Evolutionary conservation across 2,113 vertebrate species (phyloP).

Genomic region (Rhipidura dahli): DNA sequence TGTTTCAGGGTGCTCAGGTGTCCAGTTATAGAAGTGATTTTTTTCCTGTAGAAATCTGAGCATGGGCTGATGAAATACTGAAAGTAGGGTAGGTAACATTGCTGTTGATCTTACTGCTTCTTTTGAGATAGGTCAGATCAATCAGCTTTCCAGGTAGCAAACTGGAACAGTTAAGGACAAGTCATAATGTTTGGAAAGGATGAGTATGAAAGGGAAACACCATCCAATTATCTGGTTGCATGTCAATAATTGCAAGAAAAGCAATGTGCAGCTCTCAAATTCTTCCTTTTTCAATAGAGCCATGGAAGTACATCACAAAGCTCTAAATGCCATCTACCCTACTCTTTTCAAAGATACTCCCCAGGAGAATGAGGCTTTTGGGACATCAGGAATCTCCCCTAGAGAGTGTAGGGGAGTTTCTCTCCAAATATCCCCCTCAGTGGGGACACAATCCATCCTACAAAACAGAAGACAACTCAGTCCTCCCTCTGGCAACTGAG

Average conservation of each 20-base stretch:
- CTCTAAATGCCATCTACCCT: neutral
- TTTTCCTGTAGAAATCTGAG: neutral
- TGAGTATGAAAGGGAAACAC: neutral
- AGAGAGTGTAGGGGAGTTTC: neutral
- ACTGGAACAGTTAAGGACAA: neutral
- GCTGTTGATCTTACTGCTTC: neutral
- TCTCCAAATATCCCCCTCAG: neutral
- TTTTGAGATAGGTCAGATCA: neutral
- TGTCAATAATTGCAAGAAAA: neutral
- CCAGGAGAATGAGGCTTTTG: neutral
- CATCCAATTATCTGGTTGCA: neutral
- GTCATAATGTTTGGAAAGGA: neutral
- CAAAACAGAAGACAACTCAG: neutral
- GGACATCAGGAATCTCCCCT: neutral
- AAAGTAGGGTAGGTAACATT: neutral
- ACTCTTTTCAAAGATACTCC: neutral
- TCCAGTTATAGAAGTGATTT: neutral
- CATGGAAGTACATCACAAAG: neutral
- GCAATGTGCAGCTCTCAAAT: neutral
- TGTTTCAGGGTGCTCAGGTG: neutral
- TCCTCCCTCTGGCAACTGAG: neutral
- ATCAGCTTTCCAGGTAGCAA: neutral
- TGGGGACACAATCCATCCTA: neutral
- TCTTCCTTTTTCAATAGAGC: neutral
- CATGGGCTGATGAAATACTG: neutral